Evolutionary conservation across 1,140 invertebrate genomes (phyloP).

Genomic region (Thaumetopoea pityocampa): DNA sequence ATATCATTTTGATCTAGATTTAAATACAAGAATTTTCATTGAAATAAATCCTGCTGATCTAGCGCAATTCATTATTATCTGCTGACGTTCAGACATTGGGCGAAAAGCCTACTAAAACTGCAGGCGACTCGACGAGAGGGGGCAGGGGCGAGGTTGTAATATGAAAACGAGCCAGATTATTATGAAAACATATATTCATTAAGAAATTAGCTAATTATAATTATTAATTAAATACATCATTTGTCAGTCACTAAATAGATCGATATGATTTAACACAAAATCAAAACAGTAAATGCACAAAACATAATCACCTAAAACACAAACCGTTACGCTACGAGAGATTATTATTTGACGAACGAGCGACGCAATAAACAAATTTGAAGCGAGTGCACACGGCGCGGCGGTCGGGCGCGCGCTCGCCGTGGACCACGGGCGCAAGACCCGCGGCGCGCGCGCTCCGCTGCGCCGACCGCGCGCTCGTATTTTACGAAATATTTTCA

Average conservation of each 20-base stretch:
- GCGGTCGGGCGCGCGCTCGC: background rate
- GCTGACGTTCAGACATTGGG: no score
- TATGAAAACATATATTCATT: constrained; percentile 11
- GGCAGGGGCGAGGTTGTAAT: background rate
- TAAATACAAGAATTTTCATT: no score
- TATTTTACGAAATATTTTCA: no score
- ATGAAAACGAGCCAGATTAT: background rate
- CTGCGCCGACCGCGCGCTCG: no score
- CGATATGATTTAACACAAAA: constrained; percentile 25
- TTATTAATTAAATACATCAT: constrained; percentile 28
- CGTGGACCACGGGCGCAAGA: no score
- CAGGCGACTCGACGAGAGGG: background rate
- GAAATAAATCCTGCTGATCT: no score
- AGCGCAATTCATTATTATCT: no score
- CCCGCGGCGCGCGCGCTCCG: no score
- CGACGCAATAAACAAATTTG: constrained; percentile 10
- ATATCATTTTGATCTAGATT: no score
- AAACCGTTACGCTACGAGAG: constrained; percentile 22
- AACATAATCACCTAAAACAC: constrained; percentile 33
- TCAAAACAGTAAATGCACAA: constrained; percentile 31
- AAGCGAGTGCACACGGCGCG: background rate
- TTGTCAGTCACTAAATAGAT: constrained; percentile 29
- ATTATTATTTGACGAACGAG: constrained; percentile 18
- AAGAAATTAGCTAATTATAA: constrained; percentile 21
- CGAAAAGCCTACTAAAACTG: no score